Conservation (phyloP, 1,140 invertebrate genomes). For the Oryctes rhinoceros region DNA sequence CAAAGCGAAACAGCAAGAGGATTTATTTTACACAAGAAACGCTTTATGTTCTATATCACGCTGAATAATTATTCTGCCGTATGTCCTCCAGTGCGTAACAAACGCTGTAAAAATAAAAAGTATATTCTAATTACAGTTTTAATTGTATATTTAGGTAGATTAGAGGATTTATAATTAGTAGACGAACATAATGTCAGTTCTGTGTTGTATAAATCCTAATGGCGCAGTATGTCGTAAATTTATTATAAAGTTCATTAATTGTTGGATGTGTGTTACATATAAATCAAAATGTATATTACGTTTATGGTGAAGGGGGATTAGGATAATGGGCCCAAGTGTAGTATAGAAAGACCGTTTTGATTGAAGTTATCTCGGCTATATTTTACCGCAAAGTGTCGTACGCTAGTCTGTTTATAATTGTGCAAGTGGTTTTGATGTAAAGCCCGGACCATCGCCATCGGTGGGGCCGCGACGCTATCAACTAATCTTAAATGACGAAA, state of each 20-base stretch:
- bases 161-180: constrained; percentile 23
- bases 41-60: background rate
- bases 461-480: background rate
- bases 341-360: constrained; percentile 38
- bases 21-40: background rate
- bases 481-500: constrained; percentile 29
- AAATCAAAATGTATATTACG: constrained; percentile 36
- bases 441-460: constrained; percentile 2
- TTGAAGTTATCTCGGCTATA: constrained; percentile 41
- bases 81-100: constrained; percentile 17
- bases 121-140: constrained; percentile 24
- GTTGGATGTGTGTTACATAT: constrained; percentile 21
- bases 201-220: constrained; percentile 33
- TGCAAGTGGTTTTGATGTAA: constrained; percentile 20
- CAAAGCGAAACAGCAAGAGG: background rate
- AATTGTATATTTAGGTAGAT: constrained; percentile 2
- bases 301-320: constrained; percentile 39
- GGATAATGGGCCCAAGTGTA: constrained; percentile 30
- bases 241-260: constrained; percentile 31
- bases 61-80: background rate
- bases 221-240: constrained; percentile 14
- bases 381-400: constrained; percentile 20
- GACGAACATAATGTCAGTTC: constrained; percentile 19
- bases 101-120: constrained; percentile 13
- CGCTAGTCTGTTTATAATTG: constrained; percentile 40